Conservation (phyloP, 1,140 invertebrate genomes). For the Caenorhabditis tropicalis region DNA sequence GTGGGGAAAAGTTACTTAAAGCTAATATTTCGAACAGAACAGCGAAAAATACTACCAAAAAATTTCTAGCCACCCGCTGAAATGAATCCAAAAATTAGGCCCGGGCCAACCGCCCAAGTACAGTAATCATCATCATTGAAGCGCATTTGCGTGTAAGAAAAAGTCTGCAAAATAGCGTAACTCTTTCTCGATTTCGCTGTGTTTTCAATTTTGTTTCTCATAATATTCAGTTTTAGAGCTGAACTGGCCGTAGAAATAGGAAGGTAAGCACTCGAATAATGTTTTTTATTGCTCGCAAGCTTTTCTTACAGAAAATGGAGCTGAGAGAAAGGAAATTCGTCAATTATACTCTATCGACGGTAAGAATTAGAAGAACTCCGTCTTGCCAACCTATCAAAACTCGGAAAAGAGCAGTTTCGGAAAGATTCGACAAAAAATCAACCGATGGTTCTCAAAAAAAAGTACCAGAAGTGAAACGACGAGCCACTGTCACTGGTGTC, state of each 20-base stretch:
- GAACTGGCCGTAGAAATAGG: too few relatives aligned
- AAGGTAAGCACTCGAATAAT: too few relatives aligned
- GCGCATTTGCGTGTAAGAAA: background rate
- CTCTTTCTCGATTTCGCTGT: background rate
- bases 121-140: background rate
- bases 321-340: background rate
- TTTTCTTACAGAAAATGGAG: constrained; percentile 16
- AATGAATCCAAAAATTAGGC: background rate
- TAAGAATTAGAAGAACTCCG: background rate
- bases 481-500: background rate
- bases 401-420: background rate
- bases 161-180: background rate
- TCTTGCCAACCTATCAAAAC: background rate
- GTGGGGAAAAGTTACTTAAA: too few relatives aligned
- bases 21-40: too few relatives aligned
- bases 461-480: background rate
- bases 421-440: background rate
- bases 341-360: background rate
- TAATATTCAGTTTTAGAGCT: background rate
- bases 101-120: background rate
- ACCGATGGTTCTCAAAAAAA: background rate
- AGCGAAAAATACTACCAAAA: too few relatives aligned
- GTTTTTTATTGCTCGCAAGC: background rate
- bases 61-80: background rate
- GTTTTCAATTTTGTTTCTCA: background rate